Percentiles rank a stretch among this genome's conserved stretches.
phyloP scores from a whole-genome alignment of 2,113 vertebrate genomes.

The Conger conger region DNA sequence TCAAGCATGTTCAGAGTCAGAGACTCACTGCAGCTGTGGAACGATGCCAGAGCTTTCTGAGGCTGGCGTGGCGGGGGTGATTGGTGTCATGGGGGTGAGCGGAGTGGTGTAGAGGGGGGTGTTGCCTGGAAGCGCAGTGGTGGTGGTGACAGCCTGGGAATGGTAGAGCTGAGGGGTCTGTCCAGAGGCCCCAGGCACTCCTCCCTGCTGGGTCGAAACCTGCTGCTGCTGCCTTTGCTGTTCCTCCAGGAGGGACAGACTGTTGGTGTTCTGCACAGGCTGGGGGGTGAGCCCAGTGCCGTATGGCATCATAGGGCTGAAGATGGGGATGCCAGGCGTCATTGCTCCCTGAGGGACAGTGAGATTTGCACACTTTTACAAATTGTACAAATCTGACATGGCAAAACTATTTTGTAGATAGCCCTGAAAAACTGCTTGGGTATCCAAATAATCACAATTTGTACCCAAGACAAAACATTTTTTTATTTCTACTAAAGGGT shows the following conservation, averaged over 20 bases:
- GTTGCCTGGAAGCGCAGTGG: slow-evolving; percentile 88
- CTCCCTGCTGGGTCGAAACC: slow-evolving; percentile 75
- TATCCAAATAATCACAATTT: too few species aligned
- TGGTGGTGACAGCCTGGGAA: slow-evolving; percentile 88
- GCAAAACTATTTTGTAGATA: too few species aligned
- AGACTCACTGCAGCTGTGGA: slow-evolving; percentile 91
- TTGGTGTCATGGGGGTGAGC: slow-evolving; percentile 94
- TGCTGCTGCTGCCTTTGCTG: slow-evolving; percentile 87
- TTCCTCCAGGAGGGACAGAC: slow-evolving; percentile 88
- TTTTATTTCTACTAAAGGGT: too few species aligned
- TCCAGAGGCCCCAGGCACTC: slow-evolving; percentile 77
- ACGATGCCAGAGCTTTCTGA: slow-evolving; percentile 98
- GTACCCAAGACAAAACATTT: too few species aligned
- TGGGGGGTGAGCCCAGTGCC: slow-evolving; percentile 95
- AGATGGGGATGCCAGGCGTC: slow-evolving; percentile 90
- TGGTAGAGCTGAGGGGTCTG: slow-evolving; percentile 95
- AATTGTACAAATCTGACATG: too few species aligned
- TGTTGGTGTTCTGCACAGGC: slow-evolving; percentile 91
- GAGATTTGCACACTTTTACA: too few species aligned
- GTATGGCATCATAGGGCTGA: slow-evolving; percentile 97
- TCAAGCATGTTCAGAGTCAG: too few species aligned
- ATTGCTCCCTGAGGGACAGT: slow-evolving; percentile 50
- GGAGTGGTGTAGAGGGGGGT: slow-evolving; percentile 89
- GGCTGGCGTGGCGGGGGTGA: slow-evolving; percentile 90
- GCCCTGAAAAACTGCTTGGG: too few species aligned